Conservation (phyloP, 2,888 invertebrate species). For the Ashinkailepas kermadecensis region DNA sequence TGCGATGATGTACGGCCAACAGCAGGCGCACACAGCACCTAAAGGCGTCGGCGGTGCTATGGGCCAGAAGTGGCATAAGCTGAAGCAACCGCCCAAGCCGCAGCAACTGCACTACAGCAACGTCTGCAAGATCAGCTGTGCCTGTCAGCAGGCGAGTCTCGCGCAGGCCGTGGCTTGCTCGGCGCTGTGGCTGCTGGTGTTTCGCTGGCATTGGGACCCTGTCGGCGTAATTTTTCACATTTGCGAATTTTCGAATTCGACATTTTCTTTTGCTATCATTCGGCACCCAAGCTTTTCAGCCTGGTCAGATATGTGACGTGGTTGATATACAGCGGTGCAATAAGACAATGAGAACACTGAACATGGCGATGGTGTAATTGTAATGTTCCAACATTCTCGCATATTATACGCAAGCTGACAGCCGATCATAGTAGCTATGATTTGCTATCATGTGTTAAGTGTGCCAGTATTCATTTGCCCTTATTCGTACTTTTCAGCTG, state of each 20-base stretch:
- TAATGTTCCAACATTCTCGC: constrained; percentile 6
- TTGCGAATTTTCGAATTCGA: no score
- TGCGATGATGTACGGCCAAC: no score
- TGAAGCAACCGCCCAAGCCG: constrained; percentile 16
- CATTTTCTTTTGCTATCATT: no score
- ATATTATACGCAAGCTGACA: no score
- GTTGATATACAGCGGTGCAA: neutral
- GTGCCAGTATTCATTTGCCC: no score
- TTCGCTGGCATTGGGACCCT: no score
- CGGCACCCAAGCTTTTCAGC: neutral
- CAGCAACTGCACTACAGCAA: constrained; percentile 96
- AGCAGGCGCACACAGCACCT: constrained; percentile 44
- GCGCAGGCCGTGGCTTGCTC: no score
- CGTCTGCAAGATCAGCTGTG: constrained; percentile 97
- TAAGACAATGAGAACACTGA: neutral
- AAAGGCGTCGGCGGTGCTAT: constrained; percentile 37
- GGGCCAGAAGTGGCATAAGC: constrained; percentile 5
- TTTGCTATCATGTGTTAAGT: no score
- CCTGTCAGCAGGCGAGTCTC: constrained; percentile 73
- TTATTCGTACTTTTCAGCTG: no score
- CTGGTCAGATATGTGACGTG: neutral
- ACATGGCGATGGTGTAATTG: neutral
- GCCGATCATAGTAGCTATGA: no score
- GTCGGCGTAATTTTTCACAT: no score
- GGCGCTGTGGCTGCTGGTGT: no score